Evolutionary conservation across 2,888 invertebrate genomes (phyloP).

Genomic region (Plagodis pulveraria): DNA sequence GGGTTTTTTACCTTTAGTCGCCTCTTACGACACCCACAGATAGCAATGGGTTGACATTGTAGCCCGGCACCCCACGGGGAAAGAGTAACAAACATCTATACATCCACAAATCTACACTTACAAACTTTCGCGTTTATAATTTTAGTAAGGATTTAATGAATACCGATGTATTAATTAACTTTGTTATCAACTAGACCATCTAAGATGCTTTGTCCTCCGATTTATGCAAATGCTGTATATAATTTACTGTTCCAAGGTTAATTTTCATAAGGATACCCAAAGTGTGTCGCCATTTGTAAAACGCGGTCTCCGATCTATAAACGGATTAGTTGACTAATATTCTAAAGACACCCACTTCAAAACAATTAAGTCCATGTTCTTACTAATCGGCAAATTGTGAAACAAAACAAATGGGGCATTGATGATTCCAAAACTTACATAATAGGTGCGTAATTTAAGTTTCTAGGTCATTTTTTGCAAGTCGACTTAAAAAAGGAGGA

Average conservation of each 20-base stretch:
- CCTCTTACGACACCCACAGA: too few species aligned
- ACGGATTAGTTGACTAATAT: conserved; percentile 40
- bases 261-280: conserved; percentile 43
- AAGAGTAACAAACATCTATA: too few species aligned
- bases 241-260: conserved; percentile 34
- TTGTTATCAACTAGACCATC: conserved; percentile 6
- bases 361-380: conserved; percentile 13
- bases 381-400: background rate
- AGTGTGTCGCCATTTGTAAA: conserved; percentile 37
- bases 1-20: too few species aligned
- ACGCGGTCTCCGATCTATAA: conserved; percentile 29
- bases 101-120: too few species aligned
- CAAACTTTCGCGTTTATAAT: too few species aligned
- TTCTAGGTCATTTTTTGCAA: too few species aligned
- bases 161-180: background rate
- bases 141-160: too few species aligned
- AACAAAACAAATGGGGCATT: background rate
- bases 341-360: conserved; percentile 33
- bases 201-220: conserved; percentile 11
- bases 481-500: too few species aligned
- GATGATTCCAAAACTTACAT: too few species aligned
- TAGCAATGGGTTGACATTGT: too few species aligned
- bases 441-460: too few species aligned
- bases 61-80: too few species aligned
- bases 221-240: conserved; percentile 11